These are phyloP conservation scores for Ptiloglossa arizonensis DNA, from an alignment of 1,140 invertebrate genomes.

Conservation along the genomic window DNA sequence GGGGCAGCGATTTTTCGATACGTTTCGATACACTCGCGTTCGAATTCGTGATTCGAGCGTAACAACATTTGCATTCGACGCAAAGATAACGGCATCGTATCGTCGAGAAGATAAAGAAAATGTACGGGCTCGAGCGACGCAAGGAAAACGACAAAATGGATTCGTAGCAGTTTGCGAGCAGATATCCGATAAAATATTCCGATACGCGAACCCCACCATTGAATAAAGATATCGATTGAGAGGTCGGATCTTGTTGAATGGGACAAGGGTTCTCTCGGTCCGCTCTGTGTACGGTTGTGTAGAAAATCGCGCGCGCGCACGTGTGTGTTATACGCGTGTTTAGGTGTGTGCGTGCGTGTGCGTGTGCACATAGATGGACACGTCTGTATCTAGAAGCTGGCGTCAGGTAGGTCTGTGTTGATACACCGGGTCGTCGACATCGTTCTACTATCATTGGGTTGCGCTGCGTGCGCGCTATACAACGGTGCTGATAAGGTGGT, in stretches of 20 bases:
- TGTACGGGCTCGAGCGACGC: background rate
- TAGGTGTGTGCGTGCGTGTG: too few species aligned
- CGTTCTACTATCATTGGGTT: constrained; percentile 49
- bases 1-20: too few species aligned
- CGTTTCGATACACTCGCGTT: background rate
- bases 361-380: background rate
- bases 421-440: constrained; percentile 58
- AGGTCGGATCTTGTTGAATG: constrained; percentile 4
- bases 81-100: background rate
- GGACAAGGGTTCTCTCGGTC: background rate
- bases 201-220: background rate
- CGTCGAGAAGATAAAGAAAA: background rate
- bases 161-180: constrained; percentile 2
- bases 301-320: too few species aligned
- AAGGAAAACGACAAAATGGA: background rate
- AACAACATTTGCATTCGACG: background rate
- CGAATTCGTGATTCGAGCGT: too few species aligned
- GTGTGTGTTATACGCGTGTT: too few species aligned
- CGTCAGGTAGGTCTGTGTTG: constrained; percentile 58
- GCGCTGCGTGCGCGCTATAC: constrained; percentile 45
- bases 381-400: constrained; percentile 44
- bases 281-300: too few species aligned
- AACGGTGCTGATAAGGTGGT: constrained; percentile 50
- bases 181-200: constrained; percentile 8
- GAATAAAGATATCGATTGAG: constrained; percentile 31